phyloP scores from a whole-genome alignment of 1,140 invertebrate genomes.

The Conus betulinus region DNA sequence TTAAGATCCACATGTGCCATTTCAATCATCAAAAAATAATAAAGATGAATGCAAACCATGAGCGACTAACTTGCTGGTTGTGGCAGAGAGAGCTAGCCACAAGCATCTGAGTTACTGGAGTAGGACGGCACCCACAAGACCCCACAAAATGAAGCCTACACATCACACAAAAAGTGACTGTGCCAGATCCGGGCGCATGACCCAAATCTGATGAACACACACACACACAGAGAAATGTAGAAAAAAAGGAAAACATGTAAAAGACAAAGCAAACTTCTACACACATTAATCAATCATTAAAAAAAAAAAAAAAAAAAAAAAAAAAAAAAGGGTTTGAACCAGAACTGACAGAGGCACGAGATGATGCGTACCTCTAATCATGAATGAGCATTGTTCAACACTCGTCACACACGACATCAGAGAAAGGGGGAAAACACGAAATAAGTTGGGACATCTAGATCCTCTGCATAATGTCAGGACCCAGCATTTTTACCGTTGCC shows the following conservation, averaged over 20 bases:
- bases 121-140: neutral
- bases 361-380: neutral
- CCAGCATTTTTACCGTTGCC: too few species aligned
- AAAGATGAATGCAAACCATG: too few species aligned
- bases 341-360: neutral
- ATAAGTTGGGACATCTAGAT: too few species aligned
- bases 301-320: neutral
- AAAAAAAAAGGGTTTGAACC: neutral
- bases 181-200: too few species aligned
- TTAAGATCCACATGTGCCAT: too few species aligned
- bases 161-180: neutral
- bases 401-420: neutral
- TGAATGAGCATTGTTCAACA: neutral
- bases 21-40: too few species aligned
- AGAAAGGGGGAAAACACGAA: too few species aligned
- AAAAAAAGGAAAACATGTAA: neutral
- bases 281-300: neutral
- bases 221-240: neutral
- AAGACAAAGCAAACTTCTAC: neutral
- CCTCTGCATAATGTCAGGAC: too few species aligned
- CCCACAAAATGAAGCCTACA: neutral
- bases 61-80: too few species aligned
- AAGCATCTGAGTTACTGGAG: neutral
- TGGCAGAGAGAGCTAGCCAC: too few species aligned
- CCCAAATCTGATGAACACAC: too few species aligned